These are phyloP conservation scores for Thunnus albacares DNA, from an alignment of 2,797 vertebrate species.

Conservation along the genomic window DNA sequence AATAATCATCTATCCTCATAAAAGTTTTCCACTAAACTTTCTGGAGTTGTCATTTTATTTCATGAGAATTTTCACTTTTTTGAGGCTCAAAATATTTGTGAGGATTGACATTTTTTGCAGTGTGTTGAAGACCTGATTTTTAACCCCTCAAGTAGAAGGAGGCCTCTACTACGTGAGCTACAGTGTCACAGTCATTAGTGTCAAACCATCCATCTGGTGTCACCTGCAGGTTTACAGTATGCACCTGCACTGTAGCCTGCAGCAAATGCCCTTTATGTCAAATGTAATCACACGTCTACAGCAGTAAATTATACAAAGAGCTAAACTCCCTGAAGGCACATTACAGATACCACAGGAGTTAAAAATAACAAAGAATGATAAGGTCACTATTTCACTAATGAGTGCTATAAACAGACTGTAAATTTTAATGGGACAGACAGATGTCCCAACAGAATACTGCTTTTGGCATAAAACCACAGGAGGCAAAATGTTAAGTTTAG, in stretches of 20 bases:
- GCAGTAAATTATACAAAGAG: not conserved
- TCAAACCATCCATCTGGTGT: constrained; percentile 53
- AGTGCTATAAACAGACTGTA: not conserved
- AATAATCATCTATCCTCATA: not conserved
- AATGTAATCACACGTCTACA: constrained; percentile 23
- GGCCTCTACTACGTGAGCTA: constrained; percentile 8
- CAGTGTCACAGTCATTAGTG: constrained; percentile 37
- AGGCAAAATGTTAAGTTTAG: not conserved
- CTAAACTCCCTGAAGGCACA: not conserved
- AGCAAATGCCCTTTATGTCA: constrained; percentile 30
- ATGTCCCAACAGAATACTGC: too few relatives aligned
- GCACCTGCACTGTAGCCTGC: constrained; percentile 26
- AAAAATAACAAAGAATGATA: constrained; percentile 14
- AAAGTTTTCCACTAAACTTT: not conserved
- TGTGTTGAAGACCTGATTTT: constrained; percentile 58
- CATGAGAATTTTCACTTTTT: not conserved
- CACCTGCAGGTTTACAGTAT: constrained; percentile 24
- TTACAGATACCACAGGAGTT: not conserved
- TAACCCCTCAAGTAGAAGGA: constrained; percentile 48
- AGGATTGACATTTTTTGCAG: constrained; percentile 49
- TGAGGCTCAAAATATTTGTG: not conserved
- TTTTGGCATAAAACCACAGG: not conserved
- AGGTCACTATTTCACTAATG: not conserved
- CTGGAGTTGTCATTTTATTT: not conserved
- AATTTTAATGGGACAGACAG: not conserved